Evolutionary conservation across 2,888 invertebrate species (phyloP).

Genomic region (Acanthopleura granulata): DNA sequence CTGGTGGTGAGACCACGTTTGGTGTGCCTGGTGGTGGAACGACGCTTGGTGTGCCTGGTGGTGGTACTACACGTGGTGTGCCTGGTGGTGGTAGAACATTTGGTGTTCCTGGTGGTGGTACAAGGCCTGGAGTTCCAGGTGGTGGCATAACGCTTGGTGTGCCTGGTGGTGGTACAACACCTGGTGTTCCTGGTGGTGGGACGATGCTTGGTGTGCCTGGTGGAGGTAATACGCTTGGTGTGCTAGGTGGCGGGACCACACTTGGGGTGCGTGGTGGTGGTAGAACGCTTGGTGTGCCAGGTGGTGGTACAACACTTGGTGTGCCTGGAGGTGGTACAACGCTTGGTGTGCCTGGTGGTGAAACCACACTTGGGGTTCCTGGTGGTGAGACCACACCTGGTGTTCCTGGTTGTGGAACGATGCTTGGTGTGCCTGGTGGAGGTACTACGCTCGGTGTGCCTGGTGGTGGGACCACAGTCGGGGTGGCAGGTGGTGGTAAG

Average conservation of each 20-base stretch:
- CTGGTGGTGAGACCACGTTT: neutral
- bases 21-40: neutral
- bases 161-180: slow-evolving; percentile 4
- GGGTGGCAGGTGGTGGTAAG: neutral
- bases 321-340: neutral
- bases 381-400: neutral
- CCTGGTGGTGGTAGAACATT: neutral
- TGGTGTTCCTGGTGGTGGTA: neutral
- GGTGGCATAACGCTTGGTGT: neutral
- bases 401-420: neutral
- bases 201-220: neutral
- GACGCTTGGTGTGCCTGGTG: neutral
- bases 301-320: neutral
- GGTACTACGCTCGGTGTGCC: neutral
- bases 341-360: slow-evolving; percentile 1
- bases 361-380: neutral
- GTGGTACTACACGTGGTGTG: neutral
- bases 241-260: neutral
- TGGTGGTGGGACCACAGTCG: neutral
- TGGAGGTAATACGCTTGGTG: neutral
- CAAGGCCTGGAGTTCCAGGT: neutral
- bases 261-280: neutral
- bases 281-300: neutral
- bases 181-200: neutral
- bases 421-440: neutral